A percentile compares a stretch with the other conserved stretches of the same genome.
Evolutionary conservation across 2,797 vertebrate genomes (phyloP).

Genomic region (Lepilemur ruficaudatus): DNA sequence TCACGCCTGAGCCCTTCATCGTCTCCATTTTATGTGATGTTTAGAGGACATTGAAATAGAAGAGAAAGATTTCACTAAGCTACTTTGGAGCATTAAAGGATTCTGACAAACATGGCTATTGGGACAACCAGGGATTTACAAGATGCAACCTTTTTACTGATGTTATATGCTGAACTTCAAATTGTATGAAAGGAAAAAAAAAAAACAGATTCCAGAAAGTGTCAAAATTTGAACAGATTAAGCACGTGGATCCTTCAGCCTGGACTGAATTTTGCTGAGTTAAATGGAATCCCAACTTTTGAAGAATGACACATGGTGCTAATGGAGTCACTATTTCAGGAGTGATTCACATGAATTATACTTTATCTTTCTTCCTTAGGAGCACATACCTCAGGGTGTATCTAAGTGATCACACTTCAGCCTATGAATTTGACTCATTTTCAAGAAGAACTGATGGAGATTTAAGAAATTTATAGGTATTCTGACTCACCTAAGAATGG

Average conservation of each 20-base stretch:
- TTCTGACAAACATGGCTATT: neutral
- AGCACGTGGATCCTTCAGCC: neutral
- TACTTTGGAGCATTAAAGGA: neutral
- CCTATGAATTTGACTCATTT: neutral
- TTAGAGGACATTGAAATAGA: neutral
- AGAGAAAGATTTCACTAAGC: neutral
- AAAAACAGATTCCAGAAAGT: neutral
- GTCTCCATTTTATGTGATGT: neutral
- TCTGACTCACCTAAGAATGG: neutral
- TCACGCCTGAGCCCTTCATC: neutral
- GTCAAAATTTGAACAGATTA: neutral
- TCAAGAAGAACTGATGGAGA: neutral
- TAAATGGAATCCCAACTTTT: conserved; percentile 10
- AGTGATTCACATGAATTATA: neutral
- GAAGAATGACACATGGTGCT: neutral
- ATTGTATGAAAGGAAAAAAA: neutral
- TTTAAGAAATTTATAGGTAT: neutral
- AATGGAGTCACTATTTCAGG: neutral
- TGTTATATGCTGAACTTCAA: conserved; percentile 2
- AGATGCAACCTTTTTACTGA: neutral
- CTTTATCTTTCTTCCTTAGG: neutral
- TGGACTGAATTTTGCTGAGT: neutral
- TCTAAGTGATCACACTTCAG: neutral
- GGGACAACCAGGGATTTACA: neutral
- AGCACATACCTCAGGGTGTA: neutral